Evolutionary conservation across 2,888 invertebrate species (phyloP).

Genomic region (Meghimatium bilineatum): DNA sequence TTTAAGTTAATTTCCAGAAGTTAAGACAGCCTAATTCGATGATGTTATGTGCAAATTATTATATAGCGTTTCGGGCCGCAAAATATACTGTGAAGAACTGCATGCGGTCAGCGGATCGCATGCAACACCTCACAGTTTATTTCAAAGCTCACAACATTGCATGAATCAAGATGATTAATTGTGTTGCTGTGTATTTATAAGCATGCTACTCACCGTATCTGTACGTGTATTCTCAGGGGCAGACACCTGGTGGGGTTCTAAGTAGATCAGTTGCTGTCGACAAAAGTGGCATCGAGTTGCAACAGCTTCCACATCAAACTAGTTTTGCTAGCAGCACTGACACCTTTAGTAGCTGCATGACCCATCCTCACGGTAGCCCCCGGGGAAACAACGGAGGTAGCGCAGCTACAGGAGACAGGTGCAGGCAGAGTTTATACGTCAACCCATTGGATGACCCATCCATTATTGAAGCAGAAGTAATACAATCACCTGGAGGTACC

Average conservation of each 20-base stretch:
- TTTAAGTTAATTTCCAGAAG: too few relatives aligned
- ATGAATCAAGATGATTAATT: too few relatives aligned
- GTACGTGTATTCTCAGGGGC: constrained; percentile 8
- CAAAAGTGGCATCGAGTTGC: constrained; percentile 71
- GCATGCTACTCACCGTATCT: not conserved
- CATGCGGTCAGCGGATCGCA: too few relatives aligned
- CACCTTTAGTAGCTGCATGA: constrained; percentile 97
- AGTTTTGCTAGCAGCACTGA: constrained; percentile 87
- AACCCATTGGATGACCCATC: constrained; percentile 73
- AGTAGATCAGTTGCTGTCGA: constrained; percentile 46
- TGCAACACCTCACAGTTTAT: too few relatives aligned
- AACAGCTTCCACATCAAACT: constrained; percentile 68
- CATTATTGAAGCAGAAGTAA: constrained; percentile 43
- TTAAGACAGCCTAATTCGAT: too few relatives aligned
- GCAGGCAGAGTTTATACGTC: constrained; percentile 72
- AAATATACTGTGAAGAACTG: too few relatives aligned
- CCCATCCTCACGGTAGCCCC: constrained; percentile 83
- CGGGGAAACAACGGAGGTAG: constrained; percentile 37
- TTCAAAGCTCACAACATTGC: too few relatives aligned
- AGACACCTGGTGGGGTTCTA: not conserved
- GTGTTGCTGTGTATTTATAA: not conserved
- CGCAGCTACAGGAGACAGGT: constrained; percentile 44
- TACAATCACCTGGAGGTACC: constrained; percentile 44
- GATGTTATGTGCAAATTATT: too few relatives aligned
- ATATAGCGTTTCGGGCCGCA: too few relatives aligned